A percentile compares a stretch with the other conserved stretches of the same genome.
Evolutionary conservation across 2,797 vertebrate species (phyloP).

Genomic region (Rousettus madagascariensis): DNA sequence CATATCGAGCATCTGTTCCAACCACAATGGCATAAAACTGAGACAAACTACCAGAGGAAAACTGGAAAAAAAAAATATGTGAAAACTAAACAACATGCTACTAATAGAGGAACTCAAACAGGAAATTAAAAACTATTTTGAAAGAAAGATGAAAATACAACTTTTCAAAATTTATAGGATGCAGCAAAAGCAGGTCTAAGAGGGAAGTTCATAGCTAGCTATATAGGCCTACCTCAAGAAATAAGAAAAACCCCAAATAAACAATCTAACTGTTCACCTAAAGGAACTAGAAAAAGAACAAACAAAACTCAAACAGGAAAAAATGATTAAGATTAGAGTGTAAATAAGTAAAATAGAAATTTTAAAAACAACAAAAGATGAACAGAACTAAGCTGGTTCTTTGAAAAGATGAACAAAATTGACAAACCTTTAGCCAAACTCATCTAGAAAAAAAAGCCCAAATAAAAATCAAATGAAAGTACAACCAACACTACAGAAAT

Average conservation of each 20-base stretch:
- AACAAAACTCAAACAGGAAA: not conserved
- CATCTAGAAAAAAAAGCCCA: not conserved
- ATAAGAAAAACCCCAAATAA: not conserved
- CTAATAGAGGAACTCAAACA: not conserved
- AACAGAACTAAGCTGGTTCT: not conserved
- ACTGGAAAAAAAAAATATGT: not conserved
- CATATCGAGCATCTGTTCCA: not conserved
- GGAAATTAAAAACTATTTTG: not conserved
- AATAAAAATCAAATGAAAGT: not conserved
- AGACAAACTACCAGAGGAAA: not conserved
- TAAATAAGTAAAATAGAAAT: not conserved
- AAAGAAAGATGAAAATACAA: not conserved
- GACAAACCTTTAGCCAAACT: not conserved
- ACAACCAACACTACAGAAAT: not conserved
- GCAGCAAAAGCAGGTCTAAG: not conserved
- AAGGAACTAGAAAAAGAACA: not conserved
- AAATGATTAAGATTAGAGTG: not conserved
- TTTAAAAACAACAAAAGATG: not conserved
- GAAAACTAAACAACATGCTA: not conserved
- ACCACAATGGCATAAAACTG: not conserved
- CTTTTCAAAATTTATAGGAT: not conserved
- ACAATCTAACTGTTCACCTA: not conserved
- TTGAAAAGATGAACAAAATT: not conserved
- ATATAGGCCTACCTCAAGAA: not conserved
- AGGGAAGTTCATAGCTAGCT: not conserved